Percentiles rank a stretch among this genome's conserved stretches.
Conservation (phyloP, 2,888 invertebrate genomes). For the Cacoxenus indagator region DNA sequence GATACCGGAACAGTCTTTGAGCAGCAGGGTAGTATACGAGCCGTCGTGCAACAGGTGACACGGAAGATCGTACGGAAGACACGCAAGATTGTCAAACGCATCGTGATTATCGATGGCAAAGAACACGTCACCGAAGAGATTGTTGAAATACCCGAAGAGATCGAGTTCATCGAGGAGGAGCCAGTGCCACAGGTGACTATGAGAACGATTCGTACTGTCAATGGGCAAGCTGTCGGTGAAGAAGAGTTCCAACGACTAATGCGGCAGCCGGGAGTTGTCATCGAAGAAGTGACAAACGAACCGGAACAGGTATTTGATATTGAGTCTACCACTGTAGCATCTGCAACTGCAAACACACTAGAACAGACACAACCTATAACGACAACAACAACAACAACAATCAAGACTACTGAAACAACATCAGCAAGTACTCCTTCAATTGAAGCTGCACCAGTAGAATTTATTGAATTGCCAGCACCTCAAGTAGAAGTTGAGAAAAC, state of each 20-base stretch:
- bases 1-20: slow-evolving; percentile 51
- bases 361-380: slow-evolving; percentile 44
- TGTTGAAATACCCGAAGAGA: slow-evolving; percentile 84
- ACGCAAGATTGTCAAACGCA: slow-evolving; percentile 81
- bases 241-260: slow-evolving; percentile 66
- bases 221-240: slow-evolving; percentile 71
- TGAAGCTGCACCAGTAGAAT: slow-evolving; percentile 69
- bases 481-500: slow-evolving; percentile 64
- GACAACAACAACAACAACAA: slow-evolving; percentile 50
- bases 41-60: slow-evolving; percentile 86
- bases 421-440: slow-evolving; percentile 40
- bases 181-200: slow-evolving; percentile 68
- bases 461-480: slow-evolving; percentile 69
- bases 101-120: slow-evolving; percentile 85
- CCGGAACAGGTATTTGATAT: slow-evolving; percentile 71
- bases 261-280: slow-evolving; percentile 63
- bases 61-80: slow-evolving; percentile 82
- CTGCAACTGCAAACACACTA: slow-evolving; percentile 44
- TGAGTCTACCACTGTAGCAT: slow-evolving; percentile 61
- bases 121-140: slow-evolving; percentile 87
- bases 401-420: slow-evolving; percentile 42
- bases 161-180: slow-evolving; percentile 67
- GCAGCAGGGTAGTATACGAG: slow-evolving; percentile 73
- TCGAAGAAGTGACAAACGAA: slow-evolving; percentile 61
- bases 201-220: slow-evolving; percentile 74